Conservation (phyloP, 2,113 vertebrate species). For the Tragelaphus imberbis region DNA sequence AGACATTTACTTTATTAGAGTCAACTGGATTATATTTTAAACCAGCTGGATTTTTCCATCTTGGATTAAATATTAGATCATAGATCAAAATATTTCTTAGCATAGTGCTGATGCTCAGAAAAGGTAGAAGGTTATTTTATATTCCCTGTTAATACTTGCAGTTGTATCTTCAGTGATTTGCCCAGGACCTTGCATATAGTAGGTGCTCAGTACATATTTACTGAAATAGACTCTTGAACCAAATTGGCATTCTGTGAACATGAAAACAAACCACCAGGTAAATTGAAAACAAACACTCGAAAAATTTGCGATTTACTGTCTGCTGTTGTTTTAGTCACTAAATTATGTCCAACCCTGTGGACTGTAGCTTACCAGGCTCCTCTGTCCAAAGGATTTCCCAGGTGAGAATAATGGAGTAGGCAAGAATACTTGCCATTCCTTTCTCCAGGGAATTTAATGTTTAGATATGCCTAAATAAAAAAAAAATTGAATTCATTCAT, state of each 20-base stretch:
- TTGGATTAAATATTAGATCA: background rate
- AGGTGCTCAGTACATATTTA: background rate
- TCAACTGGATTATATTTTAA: background rate
- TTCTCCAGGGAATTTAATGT: background rate
- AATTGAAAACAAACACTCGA: background rate
- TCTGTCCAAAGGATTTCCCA: background rate
- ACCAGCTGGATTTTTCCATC: background rate
- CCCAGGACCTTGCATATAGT: background rate
- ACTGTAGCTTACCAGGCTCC: background rate
- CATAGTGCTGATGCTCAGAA: background rate
- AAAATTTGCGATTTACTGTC: background rate
- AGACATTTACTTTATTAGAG: background rate
- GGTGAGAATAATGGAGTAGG: background rate
- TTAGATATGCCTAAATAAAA: background rate
- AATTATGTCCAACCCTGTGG: background rate
- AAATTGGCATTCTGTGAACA: background rate
- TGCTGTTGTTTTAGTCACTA: background rate
- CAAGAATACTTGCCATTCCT: background rate
- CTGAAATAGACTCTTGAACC: background rate
- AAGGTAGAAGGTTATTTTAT: background rate
- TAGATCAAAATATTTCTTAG: background rate
- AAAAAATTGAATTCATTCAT: background rate
- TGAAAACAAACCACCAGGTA: background rate
- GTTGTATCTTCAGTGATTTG: background rate
- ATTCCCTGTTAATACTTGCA: background rate